phyloP scores from a whole-genome alignment of 2,113 vertebrate species.

The Tragelaphus strepsiceros region DNA sequence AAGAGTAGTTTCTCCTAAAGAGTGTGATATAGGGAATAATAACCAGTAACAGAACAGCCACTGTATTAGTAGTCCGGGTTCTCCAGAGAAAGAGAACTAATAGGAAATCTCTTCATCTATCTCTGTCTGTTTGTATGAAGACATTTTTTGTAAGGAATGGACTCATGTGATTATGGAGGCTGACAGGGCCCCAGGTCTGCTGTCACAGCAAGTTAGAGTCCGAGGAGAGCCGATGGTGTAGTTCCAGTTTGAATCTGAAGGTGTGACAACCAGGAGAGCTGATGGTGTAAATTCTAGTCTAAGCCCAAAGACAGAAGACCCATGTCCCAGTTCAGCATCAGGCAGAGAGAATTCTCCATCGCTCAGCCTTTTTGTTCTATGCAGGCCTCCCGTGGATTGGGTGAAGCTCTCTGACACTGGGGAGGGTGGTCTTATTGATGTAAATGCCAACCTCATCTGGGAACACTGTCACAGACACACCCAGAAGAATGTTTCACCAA shows the following conservation, averaged over 20 bases:
- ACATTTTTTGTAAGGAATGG: neutral
- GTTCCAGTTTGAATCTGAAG: neutral
- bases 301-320: neutral
- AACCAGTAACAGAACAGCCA: neutral
- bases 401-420: neutral
- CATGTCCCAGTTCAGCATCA: neutral
- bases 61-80: neutral
- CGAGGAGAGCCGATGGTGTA: neutral
- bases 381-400: neutral
- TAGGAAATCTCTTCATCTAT: neutral
- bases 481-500: neutral
- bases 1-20: neutral
- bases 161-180: neutral
- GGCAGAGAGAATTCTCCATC: neutral
- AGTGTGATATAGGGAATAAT: neutral
- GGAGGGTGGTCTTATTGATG: neutral
- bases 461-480: neutral
- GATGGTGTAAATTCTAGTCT: neutral
- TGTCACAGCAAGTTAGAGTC: neutral
- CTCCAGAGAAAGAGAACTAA: neutral
- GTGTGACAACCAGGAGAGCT: neutral
- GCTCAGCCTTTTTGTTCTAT: neutral
- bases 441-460: neutral
- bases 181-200: neutral
- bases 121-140: neutral